Base-by-base conservation (phyloP, 2,113 vertebrate genomes). In the Chaetorhynchus papuensis region DNA sequence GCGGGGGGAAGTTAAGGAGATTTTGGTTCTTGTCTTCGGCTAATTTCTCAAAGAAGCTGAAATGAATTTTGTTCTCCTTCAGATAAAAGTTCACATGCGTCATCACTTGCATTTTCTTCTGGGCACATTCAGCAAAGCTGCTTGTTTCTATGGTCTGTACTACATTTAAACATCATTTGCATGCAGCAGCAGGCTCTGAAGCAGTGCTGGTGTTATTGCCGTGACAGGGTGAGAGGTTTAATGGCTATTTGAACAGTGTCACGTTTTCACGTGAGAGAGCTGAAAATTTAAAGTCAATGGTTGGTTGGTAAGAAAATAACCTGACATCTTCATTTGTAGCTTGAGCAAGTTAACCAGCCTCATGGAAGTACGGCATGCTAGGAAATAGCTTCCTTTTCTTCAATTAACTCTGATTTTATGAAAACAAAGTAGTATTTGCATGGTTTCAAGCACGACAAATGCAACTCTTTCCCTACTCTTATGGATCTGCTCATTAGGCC, bases 61-160 rank as follows among this genome's bases (percentile, higher is more conserved):
- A 89, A 52, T n/a, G 20, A 90, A 27, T 93, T 87, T 83, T 68
- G 16, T 89, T 95, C 45, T 76, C 10, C 45, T 78, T 89, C 30
- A 83, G 41, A 49, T 84, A 16, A 33, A 94, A 78, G 56, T 82
- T 94, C 54, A 78, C 10, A 18, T 84, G 65, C 17, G 8, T 78
- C 76, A 76, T 93, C 79, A 69, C 18, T 59, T 90, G 42, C 24
- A 33, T 92, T 94, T 92, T 94, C n/a, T 74, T 66, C 74, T 85
- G 87, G 35, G 61, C 57, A 11, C 7, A 5, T 71, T 93, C 77
- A 79, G 77, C 56, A 94, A 75, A 70, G 72, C 72, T 83, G 13
- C 68, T 91, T 77, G 45, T 80, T 93, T 71, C 72, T 82, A 0
- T 81, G 56, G 23, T 57, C 50, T 9, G 2, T 23, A 28, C 50